Conservation (phyloP, 2,113 vertebrate species). For the Xyliphius kryptos region DNA sequence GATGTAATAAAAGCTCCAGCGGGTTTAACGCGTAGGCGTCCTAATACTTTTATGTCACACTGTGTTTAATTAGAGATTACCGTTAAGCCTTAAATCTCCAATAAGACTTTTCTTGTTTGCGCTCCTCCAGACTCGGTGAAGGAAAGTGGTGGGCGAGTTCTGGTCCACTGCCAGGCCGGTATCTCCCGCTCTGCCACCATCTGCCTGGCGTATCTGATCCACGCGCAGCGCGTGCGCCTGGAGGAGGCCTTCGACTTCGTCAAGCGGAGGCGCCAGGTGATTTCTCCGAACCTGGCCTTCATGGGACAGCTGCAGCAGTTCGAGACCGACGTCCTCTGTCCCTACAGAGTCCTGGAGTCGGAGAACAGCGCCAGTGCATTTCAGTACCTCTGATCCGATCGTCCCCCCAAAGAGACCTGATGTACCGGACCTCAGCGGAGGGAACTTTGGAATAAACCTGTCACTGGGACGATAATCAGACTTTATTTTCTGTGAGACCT, state of each 20-base stretch:
- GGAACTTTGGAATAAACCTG: no score
- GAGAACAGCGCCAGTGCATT: slow-evolving; percentile 1
- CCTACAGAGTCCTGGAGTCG: slow-evolving; percentile 44
- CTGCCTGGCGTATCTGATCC: slow-evolving; percentile 72
- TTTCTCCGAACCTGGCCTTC: slow-evolving; percentile 70
- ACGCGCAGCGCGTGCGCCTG: slow-evolving; percentile 58
- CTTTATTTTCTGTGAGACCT: no score
- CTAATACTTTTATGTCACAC: no score
- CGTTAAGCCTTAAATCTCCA: not conserved
- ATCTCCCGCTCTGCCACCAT: slow-evolving; percentile 72
- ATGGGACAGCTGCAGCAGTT: slow-evolving; percentile 74
- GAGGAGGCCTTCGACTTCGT: slow-evolving; percentile 72
- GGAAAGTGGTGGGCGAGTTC: slow-evolving; percentile 60
- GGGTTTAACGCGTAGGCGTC: no score
- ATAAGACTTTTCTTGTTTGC: not conserved
- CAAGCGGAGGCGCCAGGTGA: slow-evolving; percentile 63
- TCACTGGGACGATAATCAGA: no score
- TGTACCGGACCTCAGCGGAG: no score
- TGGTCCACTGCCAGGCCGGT: slow-evolving; percentile 72
- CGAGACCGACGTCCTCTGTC: slow-evolving; percentile 65
- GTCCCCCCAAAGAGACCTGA: not conserved
- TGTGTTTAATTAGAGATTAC: no score
- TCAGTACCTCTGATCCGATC: slow-evolving; percentile 12
- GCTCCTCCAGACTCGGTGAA: slow-evolving; percentile 62
- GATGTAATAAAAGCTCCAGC: no score